phyloP scores from a whole-genome alignment of 1,140 invertebrate species.

The Gyrodactylus salaris region DNA sequence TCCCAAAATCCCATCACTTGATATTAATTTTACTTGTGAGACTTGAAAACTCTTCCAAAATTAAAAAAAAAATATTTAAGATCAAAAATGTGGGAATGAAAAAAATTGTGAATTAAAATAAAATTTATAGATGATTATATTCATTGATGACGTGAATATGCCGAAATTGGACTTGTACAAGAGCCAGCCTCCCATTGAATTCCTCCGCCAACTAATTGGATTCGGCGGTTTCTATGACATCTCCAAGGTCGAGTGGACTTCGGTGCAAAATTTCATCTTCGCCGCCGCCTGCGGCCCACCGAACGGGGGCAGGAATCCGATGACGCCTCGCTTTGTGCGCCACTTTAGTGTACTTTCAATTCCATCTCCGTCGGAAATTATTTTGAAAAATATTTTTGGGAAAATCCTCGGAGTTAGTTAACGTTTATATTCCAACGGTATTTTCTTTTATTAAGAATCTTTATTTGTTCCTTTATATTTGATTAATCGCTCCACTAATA shows the following conservation, averaged over 20 bases:
- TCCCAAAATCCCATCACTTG: too few species aligned
- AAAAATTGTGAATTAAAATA: too few species aligned
- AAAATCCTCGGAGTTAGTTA: background rate
- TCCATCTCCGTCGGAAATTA: constrained; percentile 19
- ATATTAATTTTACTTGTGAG: too few species aligned
- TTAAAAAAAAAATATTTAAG: too few species aligned
- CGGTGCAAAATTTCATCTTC: constrained; percentile 19
- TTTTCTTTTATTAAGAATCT: background rate
- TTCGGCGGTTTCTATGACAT: constrained; percentile 46
- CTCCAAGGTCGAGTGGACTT: constrained; percentile 42
- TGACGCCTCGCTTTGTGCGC: constrained; percentile 18
- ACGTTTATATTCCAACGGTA: background rate
- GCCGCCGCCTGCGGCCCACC: constrained; percentile 22
- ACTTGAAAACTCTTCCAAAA: too few species aligned
- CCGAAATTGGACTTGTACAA: constrained; percentile 21
- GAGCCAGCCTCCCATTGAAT: constrained; percentile 20
- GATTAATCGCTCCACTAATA: background rate
- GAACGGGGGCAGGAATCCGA: constrained; percentile 20
- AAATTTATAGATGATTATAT: constrained; percentile 19
- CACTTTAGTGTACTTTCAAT: constrained; percentile 21
- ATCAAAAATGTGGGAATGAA: too few species aligned
- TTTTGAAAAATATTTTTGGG: constrained; percentile 20
- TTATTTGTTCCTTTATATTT: constrained; percentile 6
- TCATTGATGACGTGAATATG: constrained; percentile 26
- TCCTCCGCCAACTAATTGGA: constrained; percentile 38